These are phyloP conservation scores for Zaprionus taronus DNA, from an alignment of 1,140 invertebrate genomes.

Conservation along the genomic window DNA sequence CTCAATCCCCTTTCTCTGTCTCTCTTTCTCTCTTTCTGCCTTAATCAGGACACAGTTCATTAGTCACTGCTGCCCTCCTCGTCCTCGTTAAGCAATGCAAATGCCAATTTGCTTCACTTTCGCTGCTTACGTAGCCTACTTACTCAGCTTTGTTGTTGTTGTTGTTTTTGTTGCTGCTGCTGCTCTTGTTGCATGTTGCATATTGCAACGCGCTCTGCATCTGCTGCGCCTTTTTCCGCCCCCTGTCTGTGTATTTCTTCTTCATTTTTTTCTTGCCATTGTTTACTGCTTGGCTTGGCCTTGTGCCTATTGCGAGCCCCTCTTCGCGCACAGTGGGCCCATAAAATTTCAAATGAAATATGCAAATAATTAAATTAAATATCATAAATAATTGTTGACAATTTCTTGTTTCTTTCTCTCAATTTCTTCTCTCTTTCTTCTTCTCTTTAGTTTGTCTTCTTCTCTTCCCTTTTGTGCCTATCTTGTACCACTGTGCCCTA, in stretches of 20 bases:
- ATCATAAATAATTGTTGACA: background rate
- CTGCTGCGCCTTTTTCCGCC: slow-evolving; percentile 15
- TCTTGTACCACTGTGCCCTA: background rate
- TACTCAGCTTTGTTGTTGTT: slow-evolving; percentile 16
- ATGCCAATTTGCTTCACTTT: slow-evolving; percentile 39
- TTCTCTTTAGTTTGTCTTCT: background rate
- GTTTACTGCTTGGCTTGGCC: slow-evolving; percentile 39
- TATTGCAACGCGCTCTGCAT: slow-evolving; percentile 2
- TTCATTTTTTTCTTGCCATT: slow-evolving; percentile 23
- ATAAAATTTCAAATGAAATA: background rate
- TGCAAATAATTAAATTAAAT: too few relatives aligned
- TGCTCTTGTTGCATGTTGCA: slow-evolving; percentile 26
- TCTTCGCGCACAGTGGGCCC: slow-evolving; percentile 16
- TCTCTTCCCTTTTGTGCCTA: background rate
- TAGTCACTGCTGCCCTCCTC: slow-evolving; percentile 8
- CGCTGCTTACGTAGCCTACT: slow-evolving; percentile 41
- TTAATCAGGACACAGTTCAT: slow-evolving; percentile 5
- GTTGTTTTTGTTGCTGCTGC: slow-evolving; percentile 14
- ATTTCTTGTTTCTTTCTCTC: background rate
- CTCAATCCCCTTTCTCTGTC: background rate
- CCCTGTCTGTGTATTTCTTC: background rate
- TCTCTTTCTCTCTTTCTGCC: background rate
- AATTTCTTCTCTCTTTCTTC: background rate
- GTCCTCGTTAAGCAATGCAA: slow-evolving; percentile 19
- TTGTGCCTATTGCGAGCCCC: slow-evolving; percentile 42